These are phyloP conservation scores for Beroe ovata DNA, from an alignment of 37 sponge, comb jelly and placozoan genomes.

Conservation along the genomic window DNA sequence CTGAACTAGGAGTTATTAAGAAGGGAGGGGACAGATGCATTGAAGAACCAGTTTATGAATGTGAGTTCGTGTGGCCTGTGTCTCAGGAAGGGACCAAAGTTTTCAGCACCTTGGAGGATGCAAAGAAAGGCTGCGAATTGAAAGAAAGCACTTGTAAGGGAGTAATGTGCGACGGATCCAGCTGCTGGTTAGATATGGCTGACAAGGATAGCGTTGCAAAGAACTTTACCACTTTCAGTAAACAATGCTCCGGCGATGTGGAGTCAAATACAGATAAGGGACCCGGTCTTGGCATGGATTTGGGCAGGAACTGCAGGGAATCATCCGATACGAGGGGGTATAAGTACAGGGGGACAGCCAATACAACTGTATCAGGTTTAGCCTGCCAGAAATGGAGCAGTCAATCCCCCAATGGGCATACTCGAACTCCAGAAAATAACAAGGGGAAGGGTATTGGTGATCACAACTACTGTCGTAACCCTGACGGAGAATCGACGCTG, in stretches of 20 bases:
- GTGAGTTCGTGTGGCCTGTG: not conserved
- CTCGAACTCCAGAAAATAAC: no score
- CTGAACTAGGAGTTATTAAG: not conserved
- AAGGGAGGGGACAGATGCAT: not conserved
- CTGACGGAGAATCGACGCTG: not conserved
- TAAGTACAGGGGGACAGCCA: constrained; percentile 21
- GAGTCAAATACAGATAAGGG: no score
- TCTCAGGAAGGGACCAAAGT: not conserved
- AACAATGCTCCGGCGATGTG: no score
- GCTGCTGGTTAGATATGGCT: not conserved
- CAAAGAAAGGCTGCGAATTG: not conserved
- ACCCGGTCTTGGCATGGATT: no score
- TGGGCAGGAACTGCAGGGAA: not conserved
- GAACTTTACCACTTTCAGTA: not conserved
- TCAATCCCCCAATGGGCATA: not conserved
- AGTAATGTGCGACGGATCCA: not conserved
- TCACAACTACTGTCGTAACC: not conserved
- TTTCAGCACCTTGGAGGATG: not conserved
- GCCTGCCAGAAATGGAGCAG: constrained; percentile 56
- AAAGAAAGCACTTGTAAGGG: not conserved
- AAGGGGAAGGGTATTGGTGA: not conserved
- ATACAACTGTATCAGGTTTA: not conserved
- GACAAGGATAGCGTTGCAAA: not conserved
- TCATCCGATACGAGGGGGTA: not conserved
- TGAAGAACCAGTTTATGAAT: not conserved